These are phyloP conservation scores for Mola mola DNA, from an alignment of 2,113 vertebrate genomes.

Conservation along the genomic window DNA sequence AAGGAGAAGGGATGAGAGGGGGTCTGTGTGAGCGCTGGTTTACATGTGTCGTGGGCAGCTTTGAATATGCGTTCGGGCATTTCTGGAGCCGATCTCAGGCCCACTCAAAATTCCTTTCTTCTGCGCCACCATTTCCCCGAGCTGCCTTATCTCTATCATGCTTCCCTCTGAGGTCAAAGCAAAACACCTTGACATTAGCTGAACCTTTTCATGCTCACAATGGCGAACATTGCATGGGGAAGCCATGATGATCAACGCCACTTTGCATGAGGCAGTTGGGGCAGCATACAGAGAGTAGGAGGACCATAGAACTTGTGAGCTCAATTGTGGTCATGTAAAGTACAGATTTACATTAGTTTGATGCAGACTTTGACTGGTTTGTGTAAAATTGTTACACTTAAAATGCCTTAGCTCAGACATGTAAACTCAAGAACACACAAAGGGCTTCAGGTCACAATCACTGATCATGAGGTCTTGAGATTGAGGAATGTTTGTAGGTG, in stretches of 20 bases:
- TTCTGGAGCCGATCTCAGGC: conserved; percentile 65
- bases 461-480: conserved; percentile 40
- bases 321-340: conserved; percentile 26
- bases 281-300: conserved; percentile 37
- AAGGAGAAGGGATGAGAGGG: conserved; percentile 55
- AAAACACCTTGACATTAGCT: conserved; percentile 17
- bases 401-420: no score
- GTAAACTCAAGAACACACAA: conserved; percentile 5
- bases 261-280: conserved; percentile 14
- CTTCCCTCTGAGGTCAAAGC: conserved; percentile 19
- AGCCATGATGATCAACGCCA: conserved; percentile 36
- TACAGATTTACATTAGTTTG: conserved; percentile 11
- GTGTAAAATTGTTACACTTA: no score
- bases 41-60: conserved; percentile 74
- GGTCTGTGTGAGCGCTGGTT: conserved; percentile 61
- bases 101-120: conserved; percentile 80
- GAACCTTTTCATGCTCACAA: not conserved
- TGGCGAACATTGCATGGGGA: not conserved
- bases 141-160: conserved; percentile 11
- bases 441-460: conserved; percentile 2
- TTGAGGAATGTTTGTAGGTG: conserved; percentile 60
- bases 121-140: conserved; percentile 16
- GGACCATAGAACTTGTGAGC: conserved; percentile 23
- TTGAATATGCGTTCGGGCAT: conserved; percentile 78
- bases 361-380: no score